Percentiles rank a stretch among this genome's conserved stretches.
phyloP scores from a whole-genome alignment of 2,797 vertebrate species.

The Balearica regulorum region DNA sequence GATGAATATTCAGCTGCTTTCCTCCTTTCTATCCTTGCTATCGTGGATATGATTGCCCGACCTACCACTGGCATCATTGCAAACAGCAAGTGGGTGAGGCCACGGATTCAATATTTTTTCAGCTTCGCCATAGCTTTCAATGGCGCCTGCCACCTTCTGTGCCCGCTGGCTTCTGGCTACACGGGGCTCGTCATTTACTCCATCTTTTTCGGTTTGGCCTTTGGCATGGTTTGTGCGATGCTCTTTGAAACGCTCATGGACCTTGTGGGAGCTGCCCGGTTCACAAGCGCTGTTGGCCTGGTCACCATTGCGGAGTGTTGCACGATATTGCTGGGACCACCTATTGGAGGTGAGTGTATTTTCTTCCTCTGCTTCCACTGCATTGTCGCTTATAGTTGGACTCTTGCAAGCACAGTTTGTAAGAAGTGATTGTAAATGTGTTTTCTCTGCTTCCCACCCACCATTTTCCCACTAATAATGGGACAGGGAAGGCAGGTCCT shows the following conservation, averaged over 20 bases:
- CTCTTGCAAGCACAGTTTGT: background rate
- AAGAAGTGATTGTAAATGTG: background rate
- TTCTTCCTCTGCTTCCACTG: background rate
- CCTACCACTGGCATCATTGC: conserved; percentile 77
- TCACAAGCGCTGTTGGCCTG: conserved; percentile 80
- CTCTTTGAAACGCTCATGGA: conserved; percentile 86
- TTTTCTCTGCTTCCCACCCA: background rate
- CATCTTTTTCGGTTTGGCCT: conserved; percentile 75
- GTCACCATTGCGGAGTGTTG: conserved; percentile 84
- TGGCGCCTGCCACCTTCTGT: conserved; percentile 80
- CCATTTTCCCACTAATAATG: rapidly evolving
- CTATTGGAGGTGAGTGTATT: conserved; percentile 78
- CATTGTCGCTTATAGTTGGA: background rate
- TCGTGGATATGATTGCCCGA: conserved; percentile 83
- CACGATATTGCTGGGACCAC: conserved; percentile 80
- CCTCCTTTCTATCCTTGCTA: conserved; percentile 81
- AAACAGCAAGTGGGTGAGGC: conserved; percentile 79
- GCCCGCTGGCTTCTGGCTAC: conserved; percentile 76
- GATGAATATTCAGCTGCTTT: conserved; percentile 81
- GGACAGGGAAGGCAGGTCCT: background rate
- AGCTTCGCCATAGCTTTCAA: conserved; percentile 80
- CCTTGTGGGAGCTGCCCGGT: conserved; percentile 77
- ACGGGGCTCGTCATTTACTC: conserved; percentile 70
- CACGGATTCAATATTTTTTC: conserved; percentile 82
- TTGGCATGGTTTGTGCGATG: conserved; percentile 82